Conservation (phyloP, 2,113 vertebrate genomes). For the Pachycephala philippinensis region DNA sequence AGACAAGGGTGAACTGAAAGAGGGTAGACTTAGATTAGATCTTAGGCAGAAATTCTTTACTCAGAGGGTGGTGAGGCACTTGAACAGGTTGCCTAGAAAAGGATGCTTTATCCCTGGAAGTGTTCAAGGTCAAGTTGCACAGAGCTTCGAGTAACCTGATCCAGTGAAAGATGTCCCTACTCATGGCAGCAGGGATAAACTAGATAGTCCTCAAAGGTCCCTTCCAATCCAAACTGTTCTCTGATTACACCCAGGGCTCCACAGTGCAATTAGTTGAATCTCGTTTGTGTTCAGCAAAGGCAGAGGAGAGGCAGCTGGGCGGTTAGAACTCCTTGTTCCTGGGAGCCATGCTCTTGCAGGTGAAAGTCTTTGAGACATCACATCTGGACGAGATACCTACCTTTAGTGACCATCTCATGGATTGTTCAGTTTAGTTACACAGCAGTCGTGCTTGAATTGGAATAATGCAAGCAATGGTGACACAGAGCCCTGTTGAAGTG, state of each 20-base stretch:
- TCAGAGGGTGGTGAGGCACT: not conserved
- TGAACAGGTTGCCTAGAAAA: not conserved
- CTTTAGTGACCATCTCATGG: not conserved
- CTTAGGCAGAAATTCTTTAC: not conserved
- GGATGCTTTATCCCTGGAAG: not conserved
- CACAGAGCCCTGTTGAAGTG: not conserved
- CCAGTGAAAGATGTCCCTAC: not conserved
- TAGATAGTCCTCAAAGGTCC: not conserved
- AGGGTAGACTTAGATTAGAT: not conserved
- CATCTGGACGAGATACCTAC: not conserved
- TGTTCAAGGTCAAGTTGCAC: not conserved
- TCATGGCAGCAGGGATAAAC: not conserved
- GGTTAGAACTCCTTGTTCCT: not conserved
- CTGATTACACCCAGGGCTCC: not conserved
- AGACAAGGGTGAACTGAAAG: not conserved
- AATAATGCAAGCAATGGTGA: not conserved
- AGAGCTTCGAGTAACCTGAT: not conserved
- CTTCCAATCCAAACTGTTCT: not conserved
- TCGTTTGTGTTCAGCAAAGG: not conserved
- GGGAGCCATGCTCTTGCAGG: not conserved
- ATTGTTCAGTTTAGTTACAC: not conserved
- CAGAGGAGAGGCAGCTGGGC: not conserved
- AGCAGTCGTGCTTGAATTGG: not conserved
- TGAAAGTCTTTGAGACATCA: not conserved
- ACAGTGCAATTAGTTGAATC: fast-evolving